A percentile compares a stretch with the other conserved stretches of the same genome.
Conservation (phyloP, 2,113 vertebrate genomes). For the Sylvietta virens region DNA sequence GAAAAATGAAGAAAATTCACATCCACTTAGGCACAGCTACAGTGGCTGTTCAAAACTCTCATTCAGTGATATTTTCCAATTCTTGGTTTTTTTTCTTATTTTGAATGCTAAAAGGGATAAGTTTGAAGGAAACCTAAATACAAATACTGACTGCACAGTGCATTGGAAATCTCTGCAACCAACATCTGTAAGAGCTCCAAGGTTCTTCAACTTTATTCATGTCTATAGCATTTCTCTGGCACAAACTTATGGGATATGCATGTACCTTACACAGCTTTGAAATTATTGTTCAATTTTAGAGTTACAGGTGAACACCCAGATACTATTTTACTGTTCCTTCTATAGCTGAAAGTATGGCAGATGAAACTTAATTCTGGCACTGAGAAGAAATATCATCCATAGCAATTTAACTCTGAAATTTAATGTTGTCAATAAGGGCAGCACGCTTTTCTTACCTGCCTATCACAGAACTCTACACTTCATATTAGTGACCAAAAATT, state of each 20-base stretch:
- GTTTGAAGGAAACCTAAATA: not conserved
- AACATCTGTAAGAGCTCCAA: not conserved
- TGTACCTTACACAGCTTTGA: not conserved
- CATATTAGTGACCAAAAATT: rapidly evolving
- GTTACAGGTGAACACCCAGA: not conserved
- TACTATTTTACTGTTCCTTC: not conserved
- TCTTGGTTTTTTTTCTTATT: not conserved
- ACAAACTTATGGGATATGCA: not conserved
- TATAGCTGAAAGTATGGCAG: not conserved
- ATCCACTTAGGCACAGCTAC: not conserved
- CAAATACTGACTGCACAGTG: not conserved
- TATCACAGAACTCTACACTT: rapidly evolving
- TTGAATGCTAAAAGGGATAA: not conserved
- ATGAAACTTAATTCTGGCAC: not conserved
- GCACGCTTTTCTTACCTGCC: not conserved
- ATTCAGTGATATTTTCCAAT: not conserved
- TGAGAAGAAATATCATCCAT: not conserved
- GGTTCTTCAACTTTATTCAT: not conserved
- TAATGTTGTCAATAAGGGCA: not conserved
- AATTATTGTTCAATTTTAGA: not conserved
- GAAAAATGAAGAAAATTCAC: not conserved
- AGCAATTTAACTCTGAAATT: not conserved
- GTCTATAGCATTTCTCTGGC: not conserved
- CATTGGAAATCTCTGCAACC: not conserved
- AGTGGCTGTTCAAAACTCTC: not conserved